phyloP scores from a whole-genome alignment of 2,888 invertebrate genomes.

The Cryptops parisi region DNA sequence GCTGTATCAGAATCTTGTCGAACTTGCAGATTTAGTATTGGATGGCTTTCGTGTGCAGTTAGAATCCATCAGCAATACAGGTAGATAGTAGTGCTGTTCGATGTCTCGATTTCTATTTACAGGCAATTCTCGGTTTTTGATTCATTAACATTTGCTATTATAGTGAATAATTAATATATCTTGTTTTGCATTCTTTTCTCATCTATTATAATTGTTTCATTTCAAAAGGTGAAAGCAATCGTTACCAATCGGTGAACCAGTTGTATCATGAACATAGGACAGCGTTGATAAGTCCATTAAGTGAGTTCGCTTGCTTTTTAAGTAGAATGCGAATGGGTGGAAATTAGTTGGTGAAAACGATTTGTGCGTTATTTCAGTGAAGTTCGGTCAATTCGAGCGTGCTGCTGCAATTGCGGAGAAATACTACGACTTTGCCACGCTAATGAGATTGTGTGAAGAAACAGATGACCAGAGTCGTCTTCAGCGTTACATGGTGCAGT shows the following conservation, averaged over 20 bases:
- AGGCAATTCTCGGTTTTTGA: too few species aligned
- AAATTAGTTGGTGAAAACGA: background rate
- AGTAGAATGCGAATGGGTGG: too few species aligned
- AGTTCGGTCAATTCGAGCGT: constrained; percentile 58
- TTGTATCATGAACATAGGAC: constrained; percentile 27
- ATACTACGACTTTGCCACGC: constrained; percentile 67
- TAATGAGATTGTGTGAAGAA: constrained; percentile 64
- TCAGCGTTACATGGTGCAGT: constrained; percentile 54
- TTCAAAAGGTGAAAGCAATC: constrained; percentile 3
- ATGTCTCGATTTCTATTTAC: too few species aligned
- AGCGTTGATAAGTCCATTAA: constrained; percentile 28
- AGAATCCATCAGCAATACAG: constrained; percentile 31
- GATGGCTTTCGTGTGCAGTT: constrained; percentile 56
- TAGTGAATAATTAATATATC: too few species aligned
- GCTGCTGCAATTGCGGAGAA: constrained; percentile 78
- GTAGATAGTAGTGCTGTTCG: too few species aligned
- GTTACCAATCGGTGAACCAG: constrained; percentile 1
- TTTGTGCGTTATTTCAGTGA: constrained; percentile 39
- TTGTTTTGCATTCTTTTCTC: too few species aligned
- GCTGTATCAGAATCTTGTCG: constrained; percentile 52
- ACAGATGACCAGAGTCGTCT: constrained; percentile 55
- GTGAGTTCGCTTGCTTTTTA: too few species aligned
- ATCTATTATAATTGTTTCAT: too few species aligned
- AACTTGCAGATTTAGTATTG: constrained; percentile 53
- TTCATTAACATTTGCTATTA: too few species aligned